These are phyloP conservation scores for Branchipolynoe longqiensis DNA, from an alignment of 2,888 invertebrate genomes.

Conservation along the genomic window DNA sequence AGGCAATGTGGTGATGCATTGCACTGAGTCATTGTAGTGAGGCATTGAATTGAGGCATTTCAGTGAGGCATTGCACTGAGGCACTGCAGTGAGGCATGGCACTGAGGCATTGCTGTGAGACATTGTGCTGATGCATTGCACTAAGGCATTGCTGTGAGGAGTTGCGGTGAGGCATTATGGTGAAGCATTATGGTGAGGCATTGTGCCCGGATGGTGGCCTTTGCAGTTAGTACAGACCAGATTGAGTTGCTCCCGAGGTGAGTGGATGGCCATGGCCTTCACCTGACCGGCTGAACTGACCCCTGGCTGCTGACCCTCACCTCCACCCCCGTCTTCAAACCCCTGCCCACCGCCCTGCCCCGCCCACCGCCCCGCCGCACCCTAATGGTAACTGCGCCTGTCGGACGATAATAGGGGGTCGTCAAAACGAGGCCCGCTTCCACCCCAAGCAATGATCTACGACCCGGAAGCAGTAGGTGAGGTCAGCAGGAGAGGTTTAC, in stretches of 20 bases:
- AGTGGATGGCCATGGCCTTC: background rate
- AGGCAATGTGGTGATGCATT: no score
- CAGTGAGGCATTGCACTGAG: no score
- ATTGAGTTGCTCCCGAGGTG: background rate
- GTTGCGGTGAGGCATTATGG: no score
- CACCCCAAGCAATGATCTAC: conserved; percentile 28
- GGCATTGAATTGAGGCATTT: no score
- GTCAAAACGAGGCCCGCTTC: background rate
- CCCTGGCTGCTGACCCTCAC: background rate
- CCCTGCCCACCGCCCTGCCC: background rate
- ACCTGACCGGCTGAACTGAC: conserved; percentile 15
- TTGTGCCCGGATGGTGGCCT: background rate
- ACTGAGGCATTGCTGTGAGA: no score
- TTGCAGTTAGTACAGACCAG: background rate
- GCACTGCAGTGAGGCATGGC: no score
- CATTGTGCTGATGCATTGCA: no score
- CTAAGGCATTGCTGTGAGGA: no score
- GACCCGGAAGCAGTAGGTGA: conserved; percentile 42
- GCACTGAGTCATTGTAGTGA: no score
- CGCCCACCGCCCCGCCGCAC: background rate
- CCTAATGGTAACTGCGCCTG: conserved; percentile 16
- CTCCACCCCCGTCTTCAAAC: background rate
- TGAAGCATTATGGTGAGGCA: no score
- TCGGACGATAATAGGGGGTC: conserved; percentile 36
- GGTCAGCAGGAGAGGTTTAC: conserved; percentile 29